Evolutionary conservation across 2,888 invertebrate species (phyloP), one percentile per base, ranked within the genome.

Genomic region (Athrips mouffetella): DNA sequence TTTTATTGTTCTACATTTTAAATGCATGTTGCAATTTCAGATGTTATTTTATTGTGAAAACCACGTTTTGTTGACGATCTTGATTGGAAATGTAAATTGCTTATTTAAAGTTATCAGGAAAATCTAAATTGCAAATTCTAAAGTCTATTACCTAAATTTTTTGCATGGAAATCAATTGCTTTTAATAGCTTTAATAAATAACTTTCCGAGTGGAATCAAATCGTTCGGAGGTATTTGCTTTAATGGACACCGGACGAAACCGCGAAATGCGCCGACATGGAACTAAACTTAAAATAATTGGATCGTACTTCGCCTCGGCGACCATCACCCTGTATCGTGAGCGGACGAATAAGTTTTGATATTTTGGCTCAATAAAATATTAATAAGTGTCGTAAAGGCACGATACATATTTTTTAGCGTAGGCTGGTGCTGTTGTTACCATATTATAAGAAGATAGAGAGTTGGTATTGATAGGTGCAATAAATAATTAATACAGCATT

Each of bases 281-380:
- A 85, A 86, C 83, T 72, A 87, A 88, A 88, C 87, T 87, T 86
- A 84, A 86, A 88, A 86, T 88, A 86, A 88, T 88, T 88, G 86
- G 75, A 78, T 64, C 73, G 73, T 77, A 79, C 25, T 35, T 16
- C 80, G 72, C 71, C 74, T 63, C 70, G 59, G 55, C 69, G 62
- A 67, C 65, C 63, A 64, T 64, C 68, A 67, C 66, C 60, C 59
- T n/a, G 49, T 42, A 11, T 45, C 59, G 25, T 53, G 49, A 16
- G 44, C 13, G 42, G 60, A 48, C n/a, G 0, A 2, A 52, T 11
- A 10, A 4, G 46, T 65, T 50, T 82, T 74, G 76, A 73, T 81
- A 73, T 69, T 76, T 11, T 2, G 2, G 2, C 6, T 4, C 6
- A 44, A 44, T 20, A 31, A 45, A 3, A 21, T 4, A 16, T 23